A percentile compares a stretch with the other conserved stretches of the same genome.
phyloP scores from a whole-genome alignment of 1,140 invertebrate genomes.

The Macrocentrus cingulum region DNA sequence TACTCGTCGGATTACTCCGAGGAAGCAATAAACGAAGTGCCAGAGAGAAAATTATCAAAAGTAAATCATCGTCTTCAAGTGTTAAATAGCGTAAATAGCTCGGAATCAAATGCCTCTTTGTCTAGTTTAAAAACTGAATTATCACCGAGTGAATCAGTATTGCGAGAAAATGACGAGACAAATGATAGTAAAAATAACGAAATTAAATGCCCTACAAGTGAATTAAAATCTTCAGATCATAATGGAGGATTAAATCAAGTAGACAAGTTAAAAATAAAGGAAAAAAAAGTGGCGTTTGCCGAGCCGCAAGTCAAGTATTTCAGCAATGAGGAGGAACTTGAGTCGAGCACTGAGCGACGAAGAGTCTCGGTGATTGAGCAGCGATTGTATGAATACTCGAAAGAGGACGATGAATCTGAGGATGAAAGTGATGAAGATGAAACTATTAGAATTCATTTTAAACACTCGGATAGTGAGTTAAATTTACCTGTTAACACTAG shows the following conservation, averaged over 20 bases:
- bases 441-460: constrained; percentile 40
- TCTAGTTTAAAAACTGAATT: too few relatives aligned
- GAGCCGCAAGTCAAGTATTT: constrained; percentile 29
- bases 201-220: not conserved
- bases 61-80: constrained; percentile 16
- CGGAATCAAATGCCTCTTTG: not conserved
- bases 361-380: constrained; percentile 24
- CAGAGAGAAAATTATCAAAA: constrained; percentile 28
- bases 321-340: constrained; percentile 11
- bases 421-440: constrained; percentile 29
- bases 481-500: constrained; percentile 10
- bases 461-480: constrained; percentile 33
- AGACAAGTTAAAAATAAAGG: constrained; percentile 19
- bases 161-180: constrained; percentile 1
- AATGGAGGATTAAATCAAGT: not conserved
- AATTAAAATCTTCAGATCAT: constrained; percentile 9
- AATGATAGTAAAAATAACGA: constrained; percentile 7
- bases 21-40: constrained; percentile 24
- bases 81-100: constrained; percentile 21
- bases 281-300: constrained; percentile 29
- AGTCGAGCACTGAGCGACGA: constrained; percentile 15
- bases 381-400: constrained; percentile 15
- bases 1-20: constrained; percentile 27
- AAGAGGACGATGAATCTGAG: constrained; percentile 22
- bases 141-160: not conserved